A percentile compares a stretch with the other conserved stretches of the same genome.
These are phyloP conservation scores for Drosophila biarmipes DNA, from an alignment of 1,140 invertebrate genomes.

Conservation along the genomic window DNA sequence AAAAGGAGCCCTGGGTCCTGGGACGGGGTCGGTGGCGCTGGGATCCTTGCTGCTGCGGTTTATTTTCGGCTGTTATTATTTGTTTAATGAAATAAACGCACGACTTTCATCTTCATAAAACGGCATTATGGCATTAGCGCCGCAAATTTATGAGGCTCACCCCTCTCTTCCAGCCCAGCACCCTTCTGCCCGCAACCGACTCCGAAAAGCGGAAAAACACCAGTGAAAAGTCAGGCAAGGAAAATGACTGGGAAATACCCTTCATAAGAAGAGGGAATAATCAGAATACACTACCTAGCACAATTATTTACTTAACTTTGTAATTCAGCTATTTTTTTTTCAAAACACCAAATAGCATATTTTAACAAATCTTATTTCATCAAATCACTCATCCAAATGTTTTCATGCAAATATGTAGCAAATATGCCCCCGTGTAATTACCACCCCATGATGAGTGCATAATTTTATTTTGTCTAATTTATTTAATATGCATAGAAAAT, in stretches of 20 bases:
- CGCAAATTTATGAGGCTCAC: conserved; percentile 70
- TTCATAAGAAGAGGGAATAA: neutral
- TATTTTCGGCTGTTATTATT: conserved; percentile 82
- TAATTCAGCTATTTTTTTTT: too few relatives aligned
- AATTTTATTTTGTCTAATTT: neutral
- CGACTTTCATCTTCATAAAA: conserved; percentile 83
- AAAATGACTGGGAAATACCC: conserved; percentile 10
- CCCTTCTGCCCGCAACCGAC: conserved; percentile 7
- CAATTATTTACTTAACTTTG: too few relatives aligned
- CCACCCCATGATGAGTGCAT: neutral
- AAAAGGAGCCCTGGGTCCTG: neutral
- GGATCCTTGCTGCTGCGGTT: conserved; percentile 58
- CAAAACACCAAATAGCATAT: too few relatives aligned
- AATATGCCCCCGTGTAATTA: neutral
- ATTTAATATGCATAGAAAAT: neutral
- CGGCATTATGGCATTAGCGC: conserved; percentile 80
- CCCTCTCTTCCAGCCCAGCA: conserved; percentile 23
- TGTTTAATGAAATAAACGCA: conserved; percentile 83
- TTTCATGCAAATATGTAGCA: neutral
- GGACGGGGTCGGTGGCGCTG: neutral
- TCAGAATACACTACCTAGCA: too few relatives aligned
- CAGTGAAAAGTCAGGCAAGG: neutral
- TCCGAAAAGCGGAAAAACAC: conserved; percentile 18
- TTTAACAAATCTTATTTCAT: too few relatives aligned
- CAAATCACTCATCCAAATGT: too few relatives aligned